These are phyloP conservation scores for Drosophila paulistorum DNA, from an alignment of 1,140 invertebrate genomes.

Conservation along the genomic window DNA sequence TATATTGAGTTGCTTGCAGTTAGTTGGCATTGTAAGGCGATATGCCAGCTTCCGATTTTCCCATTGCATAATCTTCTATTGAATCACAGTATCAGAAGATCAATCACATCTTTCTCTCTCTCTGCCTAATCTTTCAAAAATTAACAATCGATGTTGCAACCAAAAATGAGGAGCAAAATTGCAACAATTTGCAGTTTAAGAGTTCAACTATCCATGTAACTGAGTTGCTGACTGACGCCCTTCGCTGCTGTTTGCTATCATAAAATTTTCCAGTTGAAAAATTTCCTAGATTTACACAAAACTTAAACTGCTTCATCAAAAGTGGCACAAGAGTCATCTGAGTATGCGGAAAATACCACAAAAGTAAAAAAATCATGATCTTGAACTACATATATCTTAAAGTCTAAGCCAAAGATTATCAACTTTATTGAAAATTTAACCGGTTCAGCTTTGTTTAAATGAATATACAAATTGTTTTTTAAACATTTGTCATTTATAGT, in stretches of 20 bases:
- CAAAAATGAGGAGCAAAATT: slow-evolving; percentile 17
- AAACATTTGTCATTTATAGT: too few species aligned
- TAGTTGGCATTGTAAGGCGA: slow-evolving; percentile 5
- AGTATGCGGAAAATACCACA: too few species aligned
- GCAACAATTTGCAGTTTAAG: slow-evolving; percentile 34
- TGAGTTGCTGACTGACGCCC: slow-evolving; percentile 31
- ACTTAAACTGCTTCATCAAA: too few species aligned
- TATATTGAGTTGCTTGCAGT: neutral
- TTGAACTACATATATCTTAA: too few species aligned
- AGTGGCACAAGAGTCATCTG: too few species aligned
- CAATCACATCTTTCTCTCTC: neutral
- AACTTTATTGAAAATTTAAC: too few species aligned
- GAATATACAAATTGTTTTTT: too few species aligned
- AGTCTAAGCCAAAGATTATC: too few species aligned
- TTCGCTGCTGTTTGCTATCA: slow-evolving; percentile 26
- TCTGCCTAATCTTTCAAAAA: slow-evolving; percentile 16
- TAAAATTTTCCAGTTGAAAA: slow-evolving; percentile 17
- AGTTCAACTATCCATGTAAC: slow-evolving; percentile 54
- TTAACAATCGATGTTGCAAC: slow-evolving; percentile 51
- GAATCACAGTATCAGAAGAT: neutral
- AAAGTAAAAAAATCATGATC: too few species aligned
- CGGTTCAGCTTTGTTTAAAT: too few species aligned
- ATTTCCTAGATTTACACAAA: neutral
- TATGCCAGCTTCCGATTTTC: slow-evolving; percentile 15
- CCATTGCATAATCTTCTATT: slow-evolving; percentile 12